Evolutionary conservation across 1,140 invertebrate genomes (phyloP), one percentile per base, ranked within the genome.

Genomic region (Aethina tumida): DNA sequence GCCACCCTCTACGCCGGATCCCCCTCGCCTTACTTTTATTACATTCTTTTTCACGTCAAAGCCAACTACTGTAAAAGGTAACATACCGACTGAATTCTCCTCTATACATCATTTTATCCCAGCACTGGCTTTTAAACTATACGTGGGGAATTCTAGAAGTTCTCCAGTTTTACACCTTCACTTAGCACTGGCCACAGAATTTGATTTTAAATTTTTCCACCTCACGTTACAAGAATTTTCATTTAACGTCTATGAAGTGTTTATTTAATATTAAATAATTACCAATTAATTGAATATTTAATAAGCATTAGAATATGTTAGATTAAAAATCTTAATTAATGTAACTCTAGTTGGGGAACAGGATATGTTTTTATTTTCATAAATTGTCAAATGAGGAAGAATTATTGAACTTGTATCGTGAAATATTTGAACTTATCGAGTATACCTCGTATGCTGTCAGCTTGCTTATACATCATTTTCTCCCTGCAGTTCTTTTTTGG

Each of bases 41-140:
- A 45, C 50, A 48, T 52, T 49, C 50, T 37, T 52, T 49, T 38
- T 43, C 44, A 44, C 47, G 50, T 52, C 47, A 52, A 49, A 52
- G 47, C 47, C 43, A 52, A 52, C 50, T 49, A 49, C 35, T 39
- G 29, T 49, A 45, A 49, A 52, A 52, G 39, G 50, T 49, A 47
- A 52, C 47, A 52, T 49, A 45, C 49, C 41, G 41, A 44, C 28
- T 27, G 45, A 32, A 43, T 44, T 38, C 43, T 25, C 22, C 16
- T 34, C 46, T 32, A 49, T 49, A 49, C 43, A 41, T 49, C 47
- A 49, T 49, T 49, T 45, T 38, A 13, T 36, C 42, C 38, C 34
- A 33, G 22, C 13, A 28, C 36, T 20, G 18, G 26, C 31, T 37
- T 43, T 38, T 43, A 19, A 16, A 35, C 25, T 31, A 19, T 29